Percentiles rank a stretch among this genome's conserved stretches.
These are phyloP conservation scores for Neodon shergylaensis DNA, from an alignment of 2,113 vertebrate species.

Conservation along the genomic window DNA sequence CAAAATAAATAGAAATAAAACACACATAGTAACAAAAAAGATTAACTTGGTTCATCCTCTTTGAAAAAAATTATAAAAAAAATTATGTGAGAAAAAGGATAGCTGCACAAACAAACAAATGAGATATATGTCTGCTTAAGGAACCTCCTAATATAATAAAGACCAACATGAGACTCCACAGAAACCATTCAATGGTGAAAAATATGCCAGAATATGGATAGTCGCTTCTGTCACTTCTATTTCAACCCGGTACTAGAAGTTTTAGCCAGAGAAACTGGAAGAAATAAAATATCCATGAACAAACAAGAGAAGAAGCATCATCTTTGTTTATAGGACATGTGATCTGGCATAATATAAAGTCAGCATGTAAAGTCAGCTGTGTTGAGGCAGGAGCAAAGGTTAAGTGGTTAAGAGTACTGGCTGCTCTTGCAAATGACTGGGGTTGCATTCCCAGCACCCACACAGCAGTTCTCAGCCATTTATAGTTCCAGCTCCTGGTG, in stretches of 20 bases:
- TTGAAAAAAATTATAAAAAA: not conserved
- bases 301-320: not conserved
- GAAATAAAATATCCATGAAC: not conserved
- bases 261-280: not conserved
- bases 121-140: not conserved
- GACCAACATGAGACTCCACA: not conserved
- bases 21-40: not conserved
- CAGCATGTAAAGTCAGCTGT: not conserved
- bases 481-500: not conserved
- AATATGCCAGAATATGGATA: not conserved
- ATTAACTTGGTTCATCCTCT: not conserved
- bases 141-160: not conserved
- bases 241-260: not conserved
- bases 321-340: not conserved
- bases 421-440: not conserved
- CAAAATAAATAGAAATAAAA: not conserved
- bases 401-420: not conserved
- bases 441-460: not conserved
- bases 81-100: not conserved
- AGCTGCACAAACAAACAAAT: not conserved
- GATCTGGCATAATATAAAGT: not conserved
- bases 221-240: not conserved
- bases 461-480: not conserved
- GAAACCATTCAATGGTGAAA: not conserved
- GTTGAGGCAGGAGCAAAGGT: not conserved